phyloP scores from a whole-genome alignment of 2,888 invertebrate species.

The Phragmatobia fuliginosa region DNA sequence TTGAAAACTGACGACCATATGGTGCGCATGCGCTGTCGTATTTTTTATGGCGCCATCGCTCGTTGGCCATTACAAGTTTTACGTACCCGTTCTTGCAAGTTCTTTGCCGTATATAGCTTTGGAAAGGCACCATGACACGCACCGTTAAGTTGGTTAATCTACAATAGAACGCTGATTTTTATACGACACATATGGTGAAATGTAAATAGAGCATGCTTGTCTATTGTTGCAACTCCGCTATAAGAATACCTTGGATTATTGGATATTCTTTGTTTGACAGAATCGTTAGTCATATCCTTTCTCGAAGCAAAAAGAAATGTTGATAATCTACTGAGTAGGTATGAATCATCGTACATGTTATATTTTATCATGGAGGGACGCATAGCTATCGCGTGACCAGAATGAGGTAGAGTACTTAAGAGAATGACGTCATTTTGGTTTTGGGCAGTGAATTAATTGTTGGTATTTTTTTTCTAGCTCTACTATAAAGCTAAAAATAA shows the following conservation, averaged over 20 bases:
- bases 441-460: constrained; percentile 25
- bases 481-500: neutral
- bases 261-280: constrained; percentile 35
- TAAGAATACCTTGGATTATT: constrained; percentile 12
- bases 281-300: constrained; percentile 46
- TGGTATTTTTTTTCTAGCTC: neutral
- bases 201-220: constrained; percentile 33
- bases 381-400: constrained; percentile 29
- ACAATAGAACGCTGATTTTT: constrained; percentile 72
- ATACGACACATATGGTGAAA: constrained; percentile 62
- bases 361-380: constrained; percentile 2
- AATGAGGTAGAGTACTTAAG: constrained; percentile 9
- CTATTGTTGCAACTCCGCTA: constrained; percentile 30
- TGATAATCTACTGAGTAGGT: constrained; percentile 35
- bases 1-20: constrained; percentile 68
- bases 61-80: constrained; percentile 63
- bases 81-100: constrained; percentile 60
- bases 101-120: constrained; percentile 70
- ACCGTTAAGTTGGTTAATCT: constrained; percentile 67
- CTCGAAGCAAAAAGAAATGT: constrained; percentile 46
- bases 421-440: constrained; percentile 36
- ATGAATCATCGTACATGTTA: constrained; percentile 37
- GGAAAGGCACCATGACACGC: constrained; percentile 73
- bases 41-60: constrained; percentile 69
- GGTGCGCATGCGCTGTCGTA: constrained; percentile 65